Evolutionary conservation across 2,888 invertebrate species (phyloP).

Genomic region (Sussaba pulchella): DNA sequence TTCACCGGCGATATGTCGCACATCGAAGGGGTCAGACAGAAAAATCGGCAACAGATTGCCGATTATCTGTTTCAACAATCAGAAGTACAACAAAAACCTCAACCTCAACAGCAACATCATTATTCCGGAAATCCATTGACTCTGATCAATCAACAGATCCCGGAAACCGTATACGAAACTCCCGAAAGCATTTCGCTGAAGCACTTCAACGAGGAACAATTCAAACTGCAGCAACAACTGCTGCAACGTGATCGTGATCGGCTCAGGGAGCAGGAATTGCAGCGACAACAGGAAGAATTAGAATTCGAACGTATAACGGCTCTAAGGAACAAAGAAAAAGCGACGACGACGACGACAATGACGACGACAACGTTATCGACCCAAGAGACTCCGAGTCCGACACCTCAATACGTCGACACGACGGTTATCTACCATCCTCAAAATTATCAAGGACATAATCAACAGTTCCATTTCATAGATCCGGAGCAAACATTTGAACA

Average conservation of each 20-base stretch:
- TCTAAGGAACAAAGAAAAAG: constrained; percentile 47
- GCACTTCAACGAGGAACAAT: constrained; percentile 82
- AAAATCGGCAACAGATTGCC: constrained; percentile 69
- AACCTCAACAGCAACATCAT: constrained; percentile 73
- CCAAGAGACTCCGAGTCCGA: constrained; percentile 64
- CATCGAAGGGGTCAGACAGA: constrained; percentile 48
- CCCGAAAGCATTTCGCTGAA: constrained; percentile 82
- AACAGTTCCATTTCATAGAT: constrained; percentile 34
- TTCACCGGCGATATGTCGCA: constrained; percentile 72
- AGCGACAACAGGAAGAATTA: constrained; percentile 72
- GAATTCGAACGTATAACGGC: constrained; percentile 48
- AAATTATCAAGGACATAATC: constrained; percentile 69
- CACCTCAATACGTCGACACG: constrained; percentile 69
- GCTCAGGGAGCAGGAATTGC: constrained; percentile 78
- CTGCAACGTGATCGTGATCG: constrained; percentile 80
- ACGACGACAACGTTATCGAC: constrained; percentile 40
- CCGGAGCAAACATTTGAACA: constrained; percentile 34
- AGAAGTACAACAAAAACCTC: constrained; percentile 69
- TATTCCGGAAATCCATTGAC: constrained; percentile 56
- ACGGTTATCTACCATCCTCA: constrained; percentile 67
- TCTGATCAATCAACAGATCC: constrained; percentile 71
- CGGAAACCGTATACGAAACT: constrained; percentile 78
- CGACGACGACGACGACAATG: not conserved
- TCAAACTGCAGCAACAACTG: constrained; percentile 79
- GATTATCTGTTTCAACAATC: constrained; percentile 76